phyloP scores from a whole-genome alignment of 2,888 invertebrate species.

The Cosmorhoe ocellata region DNA sequence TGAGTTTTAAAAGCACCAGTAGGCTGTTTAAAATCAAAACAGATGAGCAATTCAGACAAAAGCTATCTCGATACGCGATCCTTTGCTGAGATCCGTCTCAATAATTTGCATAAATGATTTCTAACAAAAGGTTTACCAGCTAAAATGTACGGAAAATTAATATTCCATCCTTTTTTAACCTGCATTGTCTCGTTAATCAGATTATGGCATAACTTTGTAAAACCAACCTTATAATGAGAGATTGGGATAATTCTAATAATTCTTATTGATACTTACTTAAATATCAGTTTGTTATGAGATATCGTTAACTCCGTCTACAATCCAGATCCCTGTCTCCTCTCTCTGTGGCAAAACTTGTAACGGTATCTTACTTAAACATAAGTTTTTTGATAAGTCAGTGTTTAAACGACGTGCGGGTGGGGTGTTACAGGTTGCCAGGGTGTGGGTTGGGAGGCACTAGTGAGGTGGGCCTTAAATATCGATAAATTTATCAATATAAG shows the following conservation, averaged over 20 bases:
- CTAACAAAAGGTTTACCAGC: constrained; percentile 31
- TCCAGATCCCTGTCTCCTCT: constrained; percentile 35
- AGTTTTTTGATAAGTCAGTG: constrained; percentile 82
- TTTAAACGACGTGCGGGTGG: constrained; percentile 75
- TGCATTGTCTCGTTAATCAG: constrained; percentile 45
- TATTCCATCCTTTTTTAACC: constrained; percentile 39
- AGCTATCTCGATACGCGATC: constrained; percentile 22
- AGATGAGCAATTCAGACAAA: constrained; percentile 37
- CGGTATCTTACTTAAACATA: constrained; percentile 75
- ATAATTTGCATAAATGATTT: constrained; percentile 38
- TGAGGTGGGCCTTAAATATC: constrained; percentile 41
- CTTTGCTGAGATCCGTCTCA: constrained; percentile 23
- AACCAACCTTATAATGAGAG: constrained; percentile 14
- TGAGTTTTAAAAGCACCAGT: constrained; percentile 27
- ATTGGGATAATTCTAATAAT: constrained; percentile 9
- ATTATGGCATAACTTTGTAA: constrained; percentile 43
- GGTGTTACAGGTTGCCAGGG: constrained; percentile 73
- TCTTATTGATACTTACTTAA: not conserved
- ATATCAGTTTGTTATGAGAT: constrained; percentile 38
- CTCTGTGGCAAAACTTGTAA: constrained; percentile 66
- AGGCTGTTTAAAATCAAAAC: constrained; percentile 35
- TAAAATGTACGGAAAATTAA: constrained; percentile 40
- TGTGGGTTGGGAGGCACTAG: constrained; percentile 57
- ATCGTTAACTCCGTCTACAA: constrained; percentile 37
- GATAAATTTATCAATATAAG: constrained; percentile 25